Evolutionary conservation across 2,888 invertebrate genomes (phyloP).

Genomic region (Congeria kusceri): DNA sequence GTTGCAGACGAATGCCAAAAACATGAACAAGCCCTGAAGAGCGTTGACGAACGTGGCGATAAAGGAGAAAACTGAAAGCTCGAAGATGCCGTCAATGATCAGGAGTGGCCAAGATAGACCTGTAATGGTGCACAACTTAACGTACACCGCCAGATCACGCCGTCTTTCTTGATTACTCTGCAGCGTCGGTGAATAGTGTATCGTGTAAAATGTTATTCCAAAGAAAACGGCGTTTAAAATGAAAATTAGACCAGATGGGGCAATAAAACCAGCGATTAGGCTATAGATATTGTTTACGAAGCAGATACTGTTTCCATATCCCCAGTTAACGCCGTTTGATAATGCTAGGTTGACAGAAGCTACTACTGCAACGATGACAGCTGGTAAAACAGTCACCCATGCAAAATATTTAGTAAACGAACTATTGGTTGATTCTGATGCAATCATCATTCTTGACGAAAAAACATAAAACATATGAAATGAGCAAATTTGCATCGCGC

Average conservation of each 20-base stretch:
- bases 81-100: slow-evolving; percentile 66
- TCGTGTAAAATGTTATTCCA: slow-evolving; percentile 54
- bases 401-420: slow-evolving; percentile 12
- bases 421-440: not conserved
- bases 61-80: slow-evolving; percentile 60
- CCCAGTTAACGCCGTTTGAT: slow-evolving; percentile 7
- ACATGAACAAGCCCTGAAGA: slow-evolving; percentile 71
- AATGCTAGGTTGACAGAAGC: slow-evolving; percentile 2
- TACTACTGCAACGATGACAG: slow-evolving; percentile 15
- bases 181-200: slow-evolving; percentile 40
- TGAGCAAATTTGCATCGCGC: slow-evolving; percentile 60
- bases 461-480: slow-evolving; percentile 64
- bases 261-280: slow-evolving; percentile 58
- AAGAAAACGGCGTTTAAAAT: slow-evolving; percentile 65
- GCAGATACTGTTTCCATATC: slow-evolving; percentile 52
- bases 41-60: slow-evolving; percentile 66
- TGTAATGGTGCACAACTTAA: slow-evolving; percentile 71
- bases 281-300: slow-evolving; percentile 37
- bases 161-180: slow-evolving; percentile 45
- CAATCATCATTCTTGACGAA: slow-evolving; percentile 3
- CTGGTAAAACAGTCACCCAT: slow-evolving; percentile 25
- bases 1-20: slow-evolving; percentile 68
- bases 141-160: slow-evolving; percentile 61
- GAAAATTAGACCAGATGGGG: slow-evolving; percentile 61
- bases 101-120: slow-evolving; percentile 73